Percentiles rank a stretch among this genome's conserved stretches.
phyloP scores from a whole-genome alignment of 2,888 invertebrate genomes.

The Parnassius glacialis region DNA sequence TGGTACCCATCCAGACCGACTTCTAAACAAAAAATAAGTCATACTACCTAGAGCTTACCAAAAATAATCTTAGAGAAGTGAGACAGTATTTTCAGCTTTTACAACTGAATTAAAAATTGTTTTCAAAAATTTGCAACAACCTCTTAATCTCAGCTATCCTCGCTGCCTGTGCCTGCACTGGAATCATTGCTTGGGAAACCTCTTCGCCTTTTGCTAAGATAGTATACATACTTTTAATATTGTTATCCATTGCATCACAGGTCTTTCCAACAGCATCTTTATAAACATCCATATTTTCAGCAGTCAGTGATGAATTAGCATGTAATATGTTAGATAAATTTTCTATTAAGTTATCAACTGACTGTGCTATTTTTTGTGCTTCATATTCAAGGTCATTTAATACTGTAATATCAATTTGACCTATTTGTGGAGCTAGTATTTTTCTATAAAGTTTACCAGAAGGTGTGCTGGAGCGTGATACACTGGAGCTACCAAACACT shows the following conservation, averaged over 20 bases:
- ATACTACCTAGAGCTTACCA: too few relatives aligned
- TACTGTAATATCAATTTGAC: conserved; percentile 89
- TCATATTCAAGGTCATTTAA: conserved; percentile 94
- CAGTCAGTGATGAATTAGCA: conserved; percentile 93
- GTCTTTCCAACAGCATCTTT: conserved; percentile 96
- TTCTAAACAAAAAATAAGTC: too few relatives aligned
- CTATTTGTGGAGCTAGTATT: conserved; percentile 86
- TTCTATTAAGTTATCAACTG: conserved; percentile 94
- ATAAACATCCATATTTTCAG: conserved; percentile 96
- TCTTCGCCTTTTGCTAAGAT: conserved; percentile 98
- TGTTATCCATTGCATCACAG: conserved; percentile 96
- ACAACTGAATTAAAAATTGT: conserved; percentile 37
- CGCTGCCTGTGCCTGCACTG: conserved; percentile 91
- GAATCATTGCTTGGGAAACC: conserved; percentile 93
- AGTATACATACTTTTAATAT: conserved; percentile 98
- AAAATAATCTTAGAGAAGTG: too few relatives aligned
- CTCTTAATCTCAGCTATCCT: conserved; percentile 90
- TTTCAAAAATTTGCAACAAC: conserved; percentile 85
- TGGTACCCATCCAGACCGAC: too few relatives aligned
- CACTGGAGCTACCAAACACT: conserved; percentile 70
- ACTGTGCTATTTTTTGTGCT: conserved; percentile 93
- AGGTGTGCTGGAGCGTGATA: conserved; percentile 85
- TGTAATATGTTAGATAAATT: conserved; percentile 88
- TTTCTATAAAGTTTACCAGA: conserved; percentile 84
- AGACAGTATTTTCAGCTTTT: too few relatives aligned